These are phyloP conservation scores for Megalops cyprinoides DNA, from an alignment of 2,797 vertebrate genomes.

Conservation along the genomic window DNA sequence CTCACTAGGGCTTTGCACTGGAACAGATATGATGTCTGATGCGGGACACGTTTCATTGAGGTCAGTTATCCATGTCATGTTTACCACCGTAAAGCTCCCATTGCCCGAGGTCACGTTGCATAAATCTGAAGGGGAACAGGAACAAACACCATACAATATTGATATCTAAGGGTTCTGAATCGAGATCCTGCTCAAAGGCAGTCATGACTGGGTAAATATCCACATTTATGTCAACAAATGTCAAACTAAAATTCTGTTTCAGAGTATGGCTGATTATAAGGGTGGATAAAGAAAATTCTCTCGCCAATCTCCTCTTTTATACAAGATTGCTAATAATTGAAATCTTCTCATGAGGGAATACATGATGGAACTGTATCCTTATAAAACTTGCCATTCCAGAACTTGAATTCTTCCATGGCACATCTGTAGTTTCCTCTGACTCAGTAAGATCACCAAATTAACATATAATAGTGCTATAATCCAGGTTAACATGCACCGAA, in stretches of 20 bases:
- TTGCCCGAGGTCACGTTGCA: slow-evolving; percentile 67
- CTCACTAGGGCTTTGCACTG: slow-evolving; percentile 84
- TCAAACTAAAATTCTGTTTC: not conserved
- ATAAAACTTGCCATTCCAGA: not conserved
- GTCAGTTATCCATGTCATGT: slow-evolving; percentile 64
- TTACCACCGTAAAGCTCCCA: slow-evolving; percentile 50
- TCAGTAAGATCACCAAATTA: not conserved
- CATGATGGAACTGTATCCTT: not conserved
- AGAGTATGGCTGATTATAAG: not conserved
- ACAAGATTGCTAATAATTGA: no score
- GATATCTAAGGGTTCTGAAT: not conserved
- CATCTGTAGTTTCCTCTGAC: not conserved
- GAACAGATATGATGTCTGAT: slow-evolving; percentile 47
- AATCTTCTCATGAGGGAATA: not conserved
- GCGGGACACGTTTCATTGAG: slow-evolving; percentile 73
- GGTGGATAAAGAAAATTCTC: no score
- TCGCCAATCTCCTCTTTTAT: no score
- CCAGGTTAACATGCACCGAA: no score
- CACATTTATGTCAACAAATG: not conserved
- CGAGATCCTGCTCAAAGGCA: not conserved
- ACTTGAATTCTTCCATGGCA: not conserved
- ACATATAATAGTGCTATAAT: not conserved
- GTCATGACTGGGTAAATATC: not conserved
- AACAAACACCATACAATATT: not conserved
- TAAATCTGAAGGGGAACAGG: slow-evolving; percentile 44